Conservation (phyloP, 2,888 invertebrate species). For the Tipula helvola region DNA sequence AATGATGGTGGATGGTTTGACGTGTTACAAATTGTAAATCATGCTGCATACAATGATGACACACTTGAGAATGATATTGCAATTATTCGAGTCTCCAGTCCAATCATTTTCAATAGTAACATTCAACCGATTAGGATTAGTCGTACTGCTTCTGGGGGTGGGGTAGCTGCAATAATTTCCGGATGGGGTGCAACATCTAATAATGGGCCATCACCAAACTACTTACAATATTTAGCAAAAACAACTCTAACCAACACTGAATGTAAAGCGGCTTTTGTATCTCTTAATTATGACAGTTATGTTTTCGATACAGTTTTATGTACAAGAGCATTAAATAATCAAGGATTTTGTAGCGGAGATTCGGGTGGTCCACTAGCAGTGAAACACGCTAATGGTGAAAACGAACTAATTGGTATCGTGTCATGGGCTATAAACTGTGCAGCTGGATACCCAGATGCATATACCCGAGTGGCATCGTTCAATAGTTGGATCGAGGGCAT, state of each 20-base stretch:
- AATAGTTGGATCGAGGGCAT: background rate
- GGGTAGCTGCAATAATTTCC: background rate
- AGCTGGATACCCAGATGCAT: slow-evolving; percentile 10
- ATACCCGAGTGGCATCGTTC: slow-evolving; percentile 6
- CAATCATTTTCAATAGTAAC: background rate
- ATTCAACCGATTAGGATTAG: slow-evolving; percentile 7
- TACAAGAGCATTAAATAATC: slow-evolving; percentile 11
- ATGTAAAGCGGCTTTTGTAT: background rate
- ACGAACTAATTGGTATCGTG: slow-evolving; percentile 7
- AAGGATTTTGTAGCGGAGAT: slow-evolving; percentile 17
- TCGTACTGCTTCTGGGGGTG: background rate
- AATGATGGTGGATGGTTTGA: slow-evolving; percentile 5
- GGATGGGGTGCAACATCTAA: slow-evolving; percentile 11
- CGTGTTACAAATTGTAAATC: slow-evolving; percentile 12
- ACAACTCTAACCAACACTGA: background rate
- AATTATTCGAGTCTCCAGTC: background rate
- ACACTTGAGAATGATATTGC: slow-evolving; percentile 12
- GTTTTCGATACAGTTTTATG: slow-evolving; percentile 15
- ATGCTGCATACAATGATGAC: slow-evolving; percentile 10
- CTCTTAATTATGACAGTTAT: background rate
- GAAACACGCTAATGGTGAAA: background rate
- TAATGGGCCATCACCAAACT: background rate
- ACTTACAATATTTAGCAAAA: slow-evolving; percentile 6
- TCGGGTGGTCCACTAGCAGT: slow-evolving; percentile 22
- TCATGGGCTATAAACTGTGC: slow-evolving; percentile 12